phyloP scores from a whole-genome alignment of 2,113 vertebrate species.

The Pagrus major region DNA sequence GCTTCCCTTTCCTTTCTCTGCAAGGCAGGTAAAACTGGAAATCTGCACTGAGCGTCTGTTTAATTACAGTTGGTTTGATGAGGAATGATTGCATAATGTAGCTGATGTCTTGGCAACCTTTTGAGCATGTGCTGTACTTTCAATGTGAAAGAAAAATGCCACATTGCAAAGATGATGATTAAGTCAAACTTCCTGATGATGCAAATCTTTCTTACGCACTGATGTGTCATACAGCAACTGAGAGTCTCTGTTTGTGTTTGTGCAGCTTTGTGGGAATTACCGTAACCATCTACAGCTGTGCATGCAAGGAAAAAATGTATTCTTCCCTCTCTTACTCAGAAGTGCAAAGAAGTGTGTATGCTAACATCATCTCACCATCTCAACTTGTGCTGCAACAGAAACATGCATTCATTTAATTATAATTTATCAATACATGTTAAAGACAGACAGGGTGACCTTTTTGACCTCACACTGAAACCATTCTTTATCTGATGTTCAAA shows the following conservation, averaged over 20 bases:
- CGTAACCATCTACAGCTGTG: constrained; percentile 38
- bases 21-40: constrained; percentile 47
- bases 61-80: background rate
- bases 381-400: background rate
- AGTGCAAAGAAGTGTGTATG: background rate
- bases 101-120: constrained; percentile 12
- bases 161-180: constrained; percentile 25
- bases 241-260: constrained; percentile 1
- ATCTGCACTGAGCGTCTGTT: constrained; percentile 1
- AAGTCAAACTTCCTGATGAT: constrained; percentile 47
- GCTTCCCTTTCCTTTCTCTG: constrained; percentile 19
- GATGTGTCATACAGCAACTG: constrained; percentile 15
- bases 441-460: background rate
- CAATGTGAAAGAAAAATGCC: background rate
- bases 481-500: background rate
- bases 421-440: background rate
- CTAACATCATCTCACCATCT: background rate
- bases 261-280: constrained; percentile 11
- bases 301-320: constrained; percentile 15
- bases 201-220: constrained; percentile 36
- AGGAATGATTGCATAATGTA: background rate
- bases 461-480: background rate
- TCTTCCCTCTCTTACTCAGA: background rate
- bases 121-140: background rate
- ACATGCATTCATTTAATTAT: background rate